These are phyloP conservation scores for Tragelaphus strepsiceros DNA, from an alignment of 2,113 vertebrate genomes.

Conservation along the genomic window DNA sequence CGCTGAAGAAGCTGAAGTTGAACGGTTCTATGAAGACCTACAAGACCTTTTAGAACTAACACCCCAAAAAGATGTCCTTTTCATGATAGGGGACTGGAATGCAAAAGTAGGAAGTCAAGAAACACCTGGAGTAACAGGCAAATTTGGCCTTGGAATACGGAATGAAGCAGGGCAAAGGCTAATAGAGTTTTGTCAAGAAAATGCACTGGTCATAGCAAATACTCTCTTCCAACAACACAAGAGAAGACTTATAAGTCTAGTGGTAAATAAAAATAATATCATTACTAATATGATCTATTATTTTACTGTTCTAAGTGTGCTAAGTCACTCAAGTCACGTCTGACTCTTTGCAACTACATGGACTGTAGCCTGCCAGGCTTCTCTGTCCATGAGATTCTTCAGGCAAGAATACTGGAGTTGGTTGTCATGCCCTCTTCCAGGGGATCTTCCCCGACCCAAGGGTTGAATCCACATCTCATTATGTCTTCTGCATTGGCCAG, in stretches of 20 bases:
- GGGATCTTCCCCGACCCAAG: neutral
- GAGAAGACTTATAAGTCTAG: neutral
- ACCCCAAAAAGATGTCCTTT: too few species aligned
- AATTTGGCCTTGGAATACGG: too few species aligned
- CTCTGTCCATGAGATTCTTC: neutral
- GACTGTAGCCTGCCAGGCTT: neutral
- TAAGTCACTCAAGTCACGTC: rapidly evolving
- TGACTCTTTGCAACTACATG: neutral
- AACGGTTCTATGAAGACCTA: too few species aligned
- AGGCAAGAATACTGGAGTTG: neutral
- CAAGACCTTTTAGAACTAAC: too few species aligned
- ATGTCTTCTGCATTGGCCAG: neutral
- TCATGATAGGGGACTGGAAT: too few species aligned
- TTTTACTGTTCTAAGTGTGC: neutral
- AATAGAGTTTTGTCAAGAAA: too few species aligned
- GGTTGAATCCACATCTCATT: neutral
- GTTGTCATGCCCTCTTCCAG: neutral
- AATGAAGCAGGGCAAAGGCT: too few species aligned
- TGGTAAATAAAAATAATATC: slow-evolving; percentile 36
- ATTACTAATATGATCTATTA: neutral
- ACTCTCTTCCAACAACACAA: too few species aligned
- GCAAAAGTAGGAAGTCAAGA: too few species aligned
- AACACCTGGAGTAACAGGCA: too few species aligned
- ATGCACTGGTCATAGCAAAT: too few species aligned
- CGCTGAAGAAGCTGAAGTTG: too few species aligned